phyloP scores from a whole-genome alignment of 1,140 invertebrate species.

The Mycetomoellerius zeteki region DNA sequence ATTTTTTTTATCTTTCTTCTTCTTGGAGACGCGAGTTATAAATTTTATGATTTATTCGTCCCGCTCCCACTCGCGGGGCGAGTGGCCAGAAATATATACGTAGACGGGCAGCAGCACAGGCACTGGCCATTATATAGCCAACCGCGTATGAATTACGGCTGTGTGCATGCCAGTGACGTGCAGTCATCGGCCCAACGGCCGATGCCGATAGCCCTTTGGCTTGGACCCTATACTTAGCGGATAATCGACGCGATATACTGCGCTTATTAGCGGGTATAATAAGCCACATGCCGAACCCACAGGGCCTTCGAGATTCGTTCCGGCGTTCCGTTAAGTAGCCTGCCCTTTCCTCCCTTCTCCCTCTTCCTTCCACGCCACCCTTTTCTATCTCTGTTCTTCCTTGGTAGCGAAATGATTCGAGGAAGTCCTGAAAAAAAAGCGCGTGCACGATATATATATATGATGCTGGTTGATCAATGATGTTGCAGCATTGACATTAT shows the following conservation, averaged over 20 bases:
- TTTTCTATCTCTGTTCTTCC: slow-evolving; percentile 29
- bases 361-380: slow-evolving; percentile 38
- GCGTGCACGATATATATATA: too few species aligned
- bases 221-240: slow-evolving; percentile 85
- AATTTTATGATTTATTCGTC: slow-evolving; percentile 84
- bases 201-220: slow-evolving; percentile 75
- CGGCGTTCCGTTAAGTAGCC: slow-evolving; percentile 47
- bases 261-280: slow-evolving; percentile 85
- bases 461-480: neutral
- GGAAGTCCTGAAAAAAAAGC: neutral
- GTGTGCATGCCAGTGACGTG: slow-evolving; percentile 83
- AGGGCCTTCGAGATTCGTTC: slow-evolving; percentile 47
- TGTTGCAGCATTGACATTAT: slow-evolving; percentile 6
- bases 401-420: neutral
- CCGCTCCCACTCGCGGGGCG: slow-evolving; percentile 62
- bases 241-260: slow-evolving; percentile 86
- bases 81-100: slow-evolving; percentile 43
- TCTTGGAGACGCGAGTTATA: slow-evolving; percentile 72
- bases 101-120: slow-evolving; percentile 44
- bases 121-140: slow-evolving; percentile 72
- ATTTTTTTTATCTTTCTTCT: neutral
- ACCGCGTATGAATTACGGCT: slow-evolving; percentile 82
- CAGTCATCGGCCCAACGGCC: slow-evolving; percentile 82
- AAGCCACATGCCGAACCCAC: slow-evolving; percentile 71
- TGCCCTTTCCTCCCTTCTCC: neutral